Base-by-base conservation (phyloP, 2,113 vertebrate genomes). In the Pseudolaguvia tuberculata region DNA sequence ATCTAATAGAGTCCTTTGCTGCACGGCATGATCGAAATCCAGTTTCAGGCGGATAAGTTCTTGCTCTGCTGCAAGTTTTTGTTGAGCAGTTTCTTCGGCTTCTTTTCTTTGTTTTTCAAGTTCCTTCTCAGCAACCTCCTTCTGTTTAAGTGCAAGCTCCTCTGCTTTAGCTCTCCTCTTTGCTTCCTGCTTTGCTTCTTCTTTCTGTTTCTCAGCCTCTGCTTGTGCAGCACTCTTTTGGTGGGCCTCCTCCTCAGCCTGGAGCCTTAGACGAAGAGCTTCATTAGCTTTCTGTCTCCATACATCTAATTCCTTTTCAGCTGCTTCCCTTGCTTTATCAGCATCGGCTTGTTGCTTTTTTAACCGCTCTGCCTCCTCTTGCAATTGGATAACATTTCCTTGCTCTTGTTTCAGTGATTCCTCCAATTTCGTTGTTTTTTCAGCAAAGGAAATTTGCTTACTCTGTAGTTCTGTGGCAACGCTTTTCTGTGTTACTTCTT, bases 201-300 rank as follows among this genome's bases (percentile, higher is more conserved):
- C 90, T 68, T 98, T 98, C 89, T 98, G 97, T 81, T 93, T 94
- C 85, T 99, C 97, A 0, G 97, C 97, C 21, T 96, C 95, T 1
- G 96, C 94, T 79, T 98, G 97, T 0, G 96, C 92, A 81, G 92
- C 86, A 0, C 88, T 87, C 87, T 98, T 99, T 83, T 94, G 93
- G 79, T 94, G 94, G 0, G 96, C 97, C 48, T 95, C 93, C 79
- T 98, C 96, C 73, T 99, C 97, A 0, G 96, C 97, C 81, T 95
- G 93, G 4, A 98, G 87, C 81, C 96, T 90, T 74, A 98, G 79
- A 9, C 96, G 90, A 45, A 99, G 91, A 0, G 96, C 97, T 85
- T 98, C 97, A 0, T 98, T 96, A 81, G 97, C 97, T 82, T 98
- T 98, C 68, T 96, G 94, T 81, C 90, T 91, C 96, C 97, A 99